phyloP scores from a whole-genome alignment of 2,797 vertebrate genomes.

The Bradypus variegatus region DNA sequence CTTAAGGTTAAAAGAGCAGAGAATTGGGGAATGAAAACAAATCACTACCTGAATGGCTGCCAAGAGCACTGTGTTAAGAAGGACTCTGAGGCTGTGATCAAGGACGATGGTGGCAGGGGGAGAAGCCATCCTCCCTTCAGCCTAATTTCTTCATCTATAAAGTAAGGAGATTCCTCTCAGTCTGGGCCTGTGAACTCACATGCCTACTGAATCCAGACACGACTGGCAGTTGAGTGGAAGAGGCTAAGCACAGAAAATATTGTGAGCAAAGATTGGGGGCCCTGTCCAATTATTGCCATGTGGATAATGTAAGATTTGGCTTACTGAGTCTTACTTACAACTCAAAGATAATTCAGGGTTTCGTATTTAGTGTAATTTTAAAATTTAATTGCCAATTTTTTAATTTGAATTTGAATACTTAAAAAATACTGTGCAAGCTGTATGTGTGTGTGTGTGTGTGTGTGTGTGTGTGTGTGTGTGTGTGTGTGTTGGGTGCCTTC shows the following conservation, averaged over 20 bases:
- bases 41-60: neutral
- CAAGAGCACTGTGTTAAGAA: neutral
- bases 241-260: rapidly evolving
- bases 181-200: neutral
- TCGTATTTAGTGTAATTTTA: neutral
- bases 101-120: neutral
- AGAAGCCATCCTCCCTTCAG: too few relatives aligned
- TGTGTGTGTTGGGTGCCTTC: neutral
- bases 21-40: neutral
- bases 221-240: neutral
- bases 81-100: neutral
- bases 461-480: neutral
- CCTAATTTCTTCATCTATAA: neutral
- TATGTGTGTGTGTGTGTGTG: too few relatives aligned
- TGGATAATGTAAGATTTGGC: neutral
- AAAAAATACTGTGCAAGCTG: neutral
- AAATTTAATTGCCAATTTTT: neutral
- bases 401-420: neutral
- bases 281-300: rapidly evolving
- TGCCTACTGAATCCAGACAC: neutral
- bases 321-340: neutral
- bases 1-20: neutral
- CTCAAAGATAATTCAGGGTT: neutral
- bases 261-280: neutral
- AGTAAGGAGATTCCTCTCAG: neutral